Base-by-base conservation (phyloP, 2,888 invertebrate species). In the Coelopa pilipes region DNA sequence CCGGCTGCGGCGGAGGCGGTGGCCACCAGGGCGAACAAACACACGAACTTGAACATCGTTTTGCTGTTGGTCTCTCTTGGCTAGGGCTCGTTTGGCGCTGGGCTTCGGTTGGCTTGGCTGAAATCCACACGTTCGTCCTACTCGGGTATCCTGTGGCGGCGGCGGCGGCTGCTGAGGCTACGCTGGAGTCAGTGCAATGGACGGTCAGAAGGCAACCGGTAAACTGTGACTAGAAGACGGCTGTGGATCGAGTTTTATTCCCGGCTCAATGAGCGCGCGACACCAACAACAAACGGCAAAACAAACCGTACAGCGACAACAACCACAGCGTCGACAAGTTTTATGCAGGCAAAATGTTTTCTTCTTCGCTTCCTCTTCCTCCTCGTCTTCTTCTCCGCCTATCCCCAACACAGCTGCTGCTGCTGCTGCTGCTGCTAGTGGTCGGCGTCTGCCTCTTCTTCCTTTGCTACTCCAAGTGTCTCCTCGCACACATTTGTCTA, bases 31-130 rank as follows among this genome's bases (percentile, higher is more conserved):
- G 90, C 85, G 74, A 87, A 81, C 68, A 86, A 79, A 79, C 85
- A 86, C 83, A 87, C 83, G 79, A 87, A 84, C 88, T 89, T 90
- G 87, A 90, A 90, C 87, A 87, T 88, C 4, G 34, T 34, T 45
- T 65, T 45, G 45, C 19, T 46, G n/a, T 45, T 62, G 13, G 0
- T 68, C 57, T 69, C 47, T 57, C 46, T 55, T 57, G 13, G 34
- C 47, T 55, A 62, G 5, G 47, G 46, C 50, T 49, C 55, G 62
- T 50, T 73, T 21, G 60, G 74, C 73, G 77, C 72, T 68, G 74
- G 73, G 63, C 70, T 63, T 73, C 67, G 34, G 73, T 76, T 75
- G 72, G 68, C 67, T 72, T 68, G 71, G 49, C 34, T 34, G 12
- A 24, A 66, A 74, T 17, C 57, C 74, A 53, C 59, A 66, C 50